Evolutionary conservation across 2,888 invertebrate species (phyloP), one percentile per base, ranked within the genome.

Genomic region (Drosophila prostipennis): DNA sequence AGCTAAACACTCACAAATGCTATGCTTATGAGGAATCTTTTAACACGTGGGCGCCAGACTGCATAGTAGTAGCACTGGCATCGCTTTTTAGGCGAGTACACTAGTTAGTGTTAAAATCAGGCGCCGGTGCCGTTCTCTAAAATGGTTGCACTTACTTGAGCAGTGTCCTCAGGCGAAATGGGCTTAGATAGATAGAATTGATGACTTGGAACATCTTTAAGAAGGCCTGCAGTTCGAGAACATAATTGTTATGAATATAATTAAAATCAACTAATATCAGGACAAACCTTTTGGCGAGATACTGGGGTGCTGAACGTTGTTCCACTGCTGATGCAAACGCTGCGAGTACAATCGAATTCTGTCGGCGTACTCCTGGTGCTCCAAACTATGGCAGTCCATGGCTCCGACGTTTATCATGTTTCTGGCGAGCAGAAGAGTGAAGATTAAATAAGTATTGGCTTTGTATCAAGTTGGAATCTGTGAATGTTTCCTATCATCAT

Each of bases 381-480:
- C 98, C 65, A 98, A 93, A 82, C 96, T 96, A 91, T 97, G 97
- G 10, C 96, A 95, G 74, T 97, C 98, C 78, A 97, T 93, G 3
- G 98, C 97, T 54, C 97, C 96, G n/a, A 98, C 97, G 93, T 98
- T 98, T 87, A 98, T 98, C 68, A 98, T 97, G 92, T 97, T 97
- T 68, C 97, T 97, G 92, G 54, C 77, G 64, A 29, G 57, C 37
- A 45, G 48, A 73, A 14, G 42, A 19, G 19, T 19, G 40, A 26
- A 26, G 26, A 26, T 5, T 4, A 6, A 11, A 13, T 13, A 2
- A 11, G 6, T 6, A 42, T 13, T 6, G 8, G 16, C 8, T 40
- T 40, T 40, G 16, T 16, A 40, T 14, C 14, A 39, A 16, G 2
- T 16, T 3, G 39, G 39, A 14, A n/a, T n/a, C n/a, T n/a, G n/a